Base-by-base conservation (phyloP, 2,888 invertebrate genomes). In the Amiota communis region DNA sequence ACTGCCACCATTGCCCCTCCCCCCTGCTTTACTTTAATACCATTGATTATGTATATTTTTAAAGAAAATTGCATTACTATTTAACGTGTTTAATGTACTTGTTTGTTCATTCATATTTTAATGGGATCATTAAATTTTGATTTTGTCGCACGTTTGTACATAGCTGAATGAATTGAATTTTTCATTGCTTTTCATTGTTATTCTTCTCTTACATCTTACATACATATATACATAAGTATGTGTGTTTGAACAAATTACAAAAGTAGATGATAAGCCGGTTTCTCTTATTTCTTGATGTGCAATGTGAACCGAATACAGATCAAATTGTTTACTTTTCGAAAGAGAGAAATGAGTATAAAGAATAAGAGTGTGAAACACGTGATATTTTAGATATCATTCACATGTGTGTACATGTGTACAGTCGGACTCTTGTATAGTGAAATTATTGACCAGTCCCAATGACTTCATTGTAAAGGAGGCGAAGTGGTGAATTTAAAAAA, bases 281-380 rank as follows among this genome's bases (percentile, higher is more conserved):
- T 59, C 59, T 59, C 59, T 59, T 59, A 9, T n/a, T 67, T 49
- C 49, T 49, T 61, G 8, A 51, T 61, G 6, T 51, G 48, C 57
- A 53, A 57, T 63, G 46, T 17, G 71, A 59, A 70, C 71, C 71
- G 64, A 51, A 51, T 65, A 69, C 47, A 65, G 76, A 83, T 83
- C 82, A 83, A 86, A 81, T 86, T 85, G 86, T 86, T 83, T 84
- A 80, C 82, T 81, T 80, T 83, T 80, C 79, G 75, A 70, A 36
- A 13, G 12, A 74, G 57, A 48, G 69, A 64, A 63, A 70, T 51
- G 59, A 49, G 17, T 23, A 47, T 51, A 20, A 8, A 11, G 3
- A 10, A 48, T 11, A n/a, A 17, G 4, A 51, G 49, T 4, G 67
- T 20, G 17, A 67, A 15, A 20, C 49, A 67, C 67, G 13, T 51